Base-by-base conservation (phyloP, 64 coral and sea anemone species). In the Porites lutea region DNA sequence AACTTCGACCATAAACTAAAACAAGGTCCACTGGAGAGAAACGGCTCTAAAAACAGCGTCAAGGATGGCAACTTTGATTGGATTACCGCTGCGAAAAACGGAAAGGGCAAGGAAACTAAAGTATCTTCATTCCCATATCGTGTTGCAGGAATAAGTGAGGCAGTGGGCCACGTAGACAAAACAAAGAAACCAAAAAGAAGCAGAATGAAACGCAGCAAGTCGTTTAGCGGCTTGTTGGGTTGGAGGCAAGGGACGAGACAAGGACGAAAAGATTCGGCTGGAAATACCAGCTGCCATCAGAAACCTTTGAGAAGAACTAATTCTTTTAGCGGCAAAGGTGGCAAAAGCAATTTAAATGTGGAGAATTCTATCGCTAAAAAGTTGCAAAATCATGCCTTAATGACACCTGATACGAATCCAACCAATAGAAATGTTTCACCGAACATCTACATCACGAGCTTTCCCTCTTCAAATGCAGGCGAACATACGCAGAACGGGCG, bases 171-270 rank as follows among this genome's bases (percentile, higher is more conserved):
- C 10, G 62, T n/a, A 47, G 61, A 84, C 46, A 49, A 84, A 51
- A 84, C 44, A 68, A 52, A 16, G 47, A 48, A 68, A 51, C 6
- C 61, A 0, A 66, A 48, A 51, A 65, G 47, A 51, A 16, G 16
- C 5, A 15, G 81, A 67, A 65, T 65, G 8, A 84, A 84, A 21
- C 62, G 81, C 16, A 84, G 81, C 48, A 84, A 84, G 46, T 84
- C 81, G 48, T 84, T 84, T 19, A 84, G 61, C 64, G 48, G 62
- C 19, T 65, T 84, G 62, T 51, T 84, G 47, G 64, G 48, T 3
- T 84, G 81, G 81, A 84, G 81, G 68, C 58, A 83, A 4, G 63
- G 81, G 48, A 15, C 59, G 6, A 64, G 60, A 61, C 79, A 82
- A 19, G 37, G 22, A 37, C 23, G 60, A 2, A 84, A 84, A 67